Conservation (phyloP, 2,113 vertebrate genomes). For the Phocoena sinus region DNA sequence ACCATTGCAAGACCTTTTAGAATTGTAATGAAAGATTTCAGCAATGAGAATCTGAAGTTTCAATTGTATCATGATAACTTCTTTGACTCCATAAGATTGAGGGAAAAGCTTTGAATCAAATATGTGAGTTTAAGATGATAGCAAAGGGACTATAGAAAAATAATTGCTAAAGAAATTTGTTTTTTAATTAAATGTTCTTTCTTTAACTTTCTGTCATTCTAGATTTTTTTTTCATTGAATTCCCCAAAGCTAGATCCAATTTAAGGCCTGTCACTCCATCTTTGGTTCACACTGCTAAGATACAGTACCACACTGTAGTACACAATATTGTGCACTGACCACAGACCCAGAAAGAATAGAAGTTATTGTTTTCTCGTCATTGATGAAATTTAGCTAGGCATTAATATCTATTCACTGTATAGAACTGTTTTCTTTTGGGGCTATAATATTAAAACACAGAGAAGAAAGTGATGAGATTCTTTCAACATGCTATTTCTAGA, state of each 20-base stretch:
- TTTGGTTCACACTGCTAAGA: slow-evolving; percentile 49
- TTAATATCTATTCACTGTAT: slow-evolving; percentile 22
- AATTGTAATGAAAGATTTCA: background rate
- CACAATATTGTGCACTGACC: slow-evolving; percentile 46
- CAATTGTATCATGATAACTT: background rate
- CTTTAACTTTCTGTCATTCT: slow-evolving; percentile 49
- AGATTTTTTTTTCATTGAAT: slow-evolving; percentile 49
- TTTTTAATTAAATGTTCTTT: slow-evolving; percentile 47
- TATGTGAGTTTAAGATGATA: slow-evolving; percentile 23
- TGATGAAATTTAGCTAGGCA: background rate
- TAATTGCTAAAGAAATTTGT: slow-evolving; percentile 35
- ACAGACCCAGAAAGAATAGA: background rate
- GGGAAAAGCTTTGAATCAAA: background rate
- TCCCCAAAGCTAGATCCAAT: slow-evolving; percentile 59
- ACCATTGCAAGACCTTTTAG: background rate
- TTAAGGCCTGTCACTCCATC: slow-evolving; percentile 53
- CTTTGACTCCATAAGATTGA: background rate
- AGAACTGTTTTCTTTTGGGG: background rate
- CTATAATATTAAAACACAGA: background rate
- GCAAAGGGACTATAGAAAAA: slow-evolving; percentile 50
- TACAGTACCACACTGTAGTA: slow-evolving; percentile 16
- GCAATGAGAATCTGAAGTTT: background rate
- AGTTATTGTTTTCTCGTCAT: slow-evolving; percentile 38
- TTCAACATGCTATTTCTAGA: background rate
- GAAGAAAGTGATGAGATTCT: background rate